Conservation (phyloP, 2,113 vertebrate species). For the Maccullochella peelii region DNA sequence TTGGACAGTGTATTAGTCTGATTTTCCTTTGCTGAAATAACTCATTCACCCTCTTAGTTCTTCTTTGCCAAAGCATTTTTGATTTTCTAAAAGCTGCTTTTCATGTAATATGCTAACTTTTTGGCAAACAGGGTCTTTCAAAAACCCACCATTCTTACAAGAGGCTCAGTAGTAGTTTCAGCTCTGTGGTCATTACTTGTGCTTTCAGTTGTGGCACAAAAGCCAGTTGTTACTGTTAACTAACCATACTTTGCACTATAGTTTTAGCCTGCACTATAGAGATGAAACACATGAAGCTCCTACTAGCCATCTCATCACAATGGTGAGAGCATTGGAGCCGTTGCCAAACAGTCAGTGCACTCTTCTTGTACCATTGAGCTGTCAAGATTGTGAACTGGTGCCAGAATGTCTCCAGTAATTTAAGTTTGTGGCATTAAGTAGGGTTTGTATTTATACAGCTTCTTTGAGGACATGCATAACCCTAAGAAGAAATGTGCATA, state of each 20-base stretch:
- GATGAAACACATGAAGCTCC: slow-evolving; percentile 7
- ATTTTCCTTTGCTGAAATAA: neutral
- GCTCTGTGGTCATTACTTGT: neutral
- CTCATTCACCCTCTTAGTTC: neutral
- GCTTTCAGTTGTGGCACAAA: slow-evolving; percentile 3
- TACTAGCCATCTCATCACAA: neutral
- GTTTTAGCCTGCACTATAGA: neutral
- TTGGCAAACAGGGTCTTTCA: neutral
- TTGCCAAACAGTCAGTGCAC: neutral
- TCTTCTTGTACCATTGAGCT: neutral
- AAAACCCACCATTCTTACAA: neutral
- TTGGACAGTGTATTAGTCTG: neutral
- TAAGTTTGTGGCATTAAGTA: neutral
- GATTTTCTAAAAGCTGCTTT: slow-evolving; percentile 5
- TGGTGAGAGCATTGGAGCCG: neutral
- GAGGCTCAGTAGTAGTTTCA: neutral
- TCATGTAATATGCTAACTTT: neutral
- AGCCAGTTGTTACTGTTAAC: neutral
- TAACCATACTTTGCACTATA: neutral
- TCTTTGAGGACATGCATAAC: neutral
- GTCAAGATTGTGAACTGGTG: neutral
- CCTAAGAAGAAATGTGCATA: neutral
- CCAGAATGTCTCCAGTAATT: neutral
- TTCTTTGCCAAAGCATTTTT: slow-evolving; percentile 4
- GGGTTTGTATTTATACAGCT: neutral